Conservation (phyloP, 30 jellyfish, hydroid and myxozoan species). For the Hydractinia echinata region DNA sequence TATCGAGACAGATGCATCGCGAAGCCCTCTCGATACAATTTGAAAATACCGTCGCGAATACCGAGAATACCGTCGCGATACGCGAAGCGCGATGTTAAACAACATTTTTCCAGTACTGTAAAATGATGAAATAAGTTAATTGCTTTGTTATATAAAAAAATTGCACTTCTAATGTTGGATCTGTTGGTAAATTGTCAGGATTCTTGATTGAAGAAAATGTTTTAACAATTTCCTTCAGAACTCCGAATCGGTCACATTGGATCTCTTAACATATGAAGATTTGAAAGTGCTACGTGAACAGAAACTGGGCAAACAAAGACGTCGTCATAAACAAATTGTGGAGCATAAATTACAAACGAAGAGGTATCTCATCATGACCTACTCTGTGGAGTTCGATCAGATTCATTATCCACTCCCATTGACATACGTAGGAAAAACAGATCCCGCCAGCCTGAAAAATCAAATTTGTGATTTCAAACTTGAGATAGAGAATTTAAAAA, state of each 20-base stretch:
- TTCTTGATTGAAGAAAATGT: neutral
- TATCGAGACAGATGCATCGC: too few relatives aligned
- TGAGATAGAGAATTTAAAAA: constrained; percentile 28
- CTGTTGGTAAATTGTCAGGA: too few relatives aligned
- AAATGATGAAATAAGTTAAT: too few relatives aligned
- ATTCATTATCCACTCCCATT: constrained; percentile 87
- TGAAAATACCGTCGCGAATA: too few relatives aligned
- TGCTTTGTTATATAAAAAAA: too few relatives aligned
- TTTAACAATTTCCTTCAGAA: constrained; percentile 40
- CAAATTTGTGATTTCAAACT: constrained; percentile 40
- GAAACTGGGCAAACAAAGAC: constrained; percentile 33
- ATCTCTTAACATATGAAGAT: constrained; percentile 70
- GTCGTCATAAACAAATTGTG: neutral
- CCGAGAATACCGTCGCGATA: too few relatives aligned
- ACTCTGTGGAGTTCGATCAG: constrained; percentile 90
- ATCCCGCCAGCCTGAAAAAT: constrained; percentile 43
- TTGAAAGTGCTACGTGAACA: constrained; percentile 58
- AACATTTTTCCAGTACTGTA: too few relatives aligned
- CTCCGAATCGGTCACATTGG: constrained; percentile 60
- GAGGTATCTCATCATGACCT: constrained; percentile 78
- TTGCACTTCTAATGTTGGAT: too few relatives aligned
- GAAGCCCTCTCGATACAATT: too few relatives aligned
- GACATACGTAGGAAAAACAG: constrained; percentile 56
- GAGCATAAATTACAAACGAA: constrained; percentile 21
- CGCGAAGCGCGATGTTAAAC: too few relatives aligned